These are phyloP conservation scores for Pseudomyrmex concolor DNA, from an alignment of 1,140 invertebrate species.

Conservation along the genomic window DNA sequence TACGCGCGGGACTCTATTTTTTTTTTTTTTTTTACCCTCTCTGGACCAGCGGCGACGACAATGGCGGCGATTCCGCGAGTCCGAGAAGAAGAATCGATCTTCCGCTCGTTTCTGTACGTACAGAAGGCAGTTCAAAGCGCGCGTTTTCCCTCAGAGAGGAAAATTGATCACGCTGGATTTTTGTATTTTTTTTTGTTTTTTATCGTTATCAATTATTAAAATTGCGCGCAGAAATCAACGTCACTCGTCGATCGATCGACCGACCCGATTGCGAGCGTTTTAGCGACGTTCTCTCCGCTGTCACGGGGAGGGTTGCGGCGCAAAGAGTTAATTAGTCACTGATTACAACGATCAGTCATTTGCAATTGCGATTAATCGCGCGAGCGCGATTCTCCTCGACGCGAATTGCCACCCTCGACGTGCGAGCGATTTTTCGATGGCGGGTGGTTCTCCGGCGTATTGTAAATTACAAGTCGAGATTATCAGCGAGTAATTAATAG, in stretches of 20 bases:
- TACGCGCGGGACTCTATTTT: conserved; percentile 14
- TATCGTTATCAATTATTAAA: background rate
- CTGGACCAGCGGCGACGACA: background rate
- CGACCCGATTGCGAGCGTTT: background rate
- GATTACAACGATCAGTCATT: conserved; percentile 53
- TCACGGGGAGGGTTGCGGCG: background rate
- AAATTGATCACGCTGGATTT: conserved; percentile 33
- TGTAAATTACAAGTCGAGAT: conserved; percentile 59
- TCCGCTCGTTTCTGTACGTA: conserved; percentile 13
- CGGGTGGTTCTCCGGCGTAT: conserved; percentile 48
- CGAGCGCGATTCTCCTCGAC: background rate
- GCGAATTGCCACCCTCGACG: conserved; percentile 26
- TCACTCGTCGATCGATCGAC: conserved; percentile 32
- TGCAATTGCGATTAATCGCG: conserved; percentile 53
- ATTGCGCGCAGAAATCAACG: conserved; percentile 16
- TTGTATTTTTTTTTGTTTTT: background rate
- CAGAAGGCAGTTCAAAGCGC: conserved; percentile 2
- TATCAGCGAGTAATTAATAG: conserved; percentile 59
- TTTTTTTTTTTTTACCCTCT: background rate
- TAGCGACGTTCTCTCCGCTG: too few relatives aligned
- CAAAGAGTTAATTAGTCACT: conserved; percentile 29
- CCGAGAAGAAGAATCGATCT: conserved; percentile 11
- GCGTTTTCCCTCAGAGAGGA: conserved; percentile 29
- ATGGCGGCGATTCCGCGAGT: background rate
- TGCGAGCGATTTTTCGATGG: conserved; percentile 50